Percentiles rank a stretch among this genome's conserved stretches.
Evolutionary conservation across 2,113 vertebrate species (phyloP).

Genomic region (Oryctolagus cuniculus): mOryCun1.1 NC_091447.1:58366501-58367000

Average conservation of each 20-base stretch:
- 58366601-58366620: neutral
- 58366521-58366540: no score
- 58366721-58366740: no score
- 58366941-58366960: no score
- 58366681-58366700: no score
- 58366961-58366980: rapidly evolving
- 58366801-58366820: conserved; percentile 81
- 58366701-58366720: no score
- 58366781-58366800: rapidly evolving
- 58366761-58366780: no score
- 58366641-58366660: no score
- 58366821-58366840: conserved; percentile 90
- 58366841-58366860: conserved; percentile 94
- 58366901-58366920: conserved; percentile 89
- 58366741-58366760: neutral
- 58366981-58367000: conserved; percentile 91
- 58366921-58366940: neutral
- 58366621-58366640: neutral
- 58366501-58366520: no score
- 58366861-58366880: conserved; percentile 95
- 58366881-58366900: conserved; percentile 96
- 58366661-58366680: rapidly evolving
- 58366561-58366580: no score
- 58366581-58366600: no score
- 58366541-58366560: no score